A percentile compares a stretch with the other conserved stretches of the same genome.
These are phyloP conservation scores for Osmoderma eremita DNA, from an alignment of 2,888 invertebrate genomes.

Conservation along the genomic window DNA sequence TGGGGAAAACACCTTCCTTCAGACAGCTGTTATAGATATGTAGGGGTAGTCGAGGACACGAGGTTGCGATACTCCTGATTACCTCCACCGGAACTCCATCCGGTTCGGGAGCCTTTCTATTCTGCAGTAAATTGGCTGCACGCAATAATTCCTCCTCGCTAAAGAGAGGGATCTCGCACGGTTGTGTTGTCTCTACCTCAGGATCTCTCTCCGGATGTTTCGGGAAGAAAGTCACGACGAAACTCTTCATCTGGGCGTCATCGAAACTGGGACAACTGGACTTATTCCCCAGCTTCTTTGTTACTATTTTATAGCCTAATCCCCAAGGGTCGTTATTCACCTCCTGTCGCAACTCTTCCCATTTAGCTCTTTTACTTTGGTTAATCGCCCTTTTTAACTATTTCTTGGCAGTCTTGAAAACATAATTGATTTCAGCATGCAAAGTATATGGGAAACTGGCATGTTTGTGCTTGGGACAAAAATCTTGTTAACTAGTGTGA, in stretches of 20 bases:
- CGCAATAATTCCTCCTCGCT: neutral
- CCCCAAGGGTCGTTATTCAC: conserved; percentile 31
- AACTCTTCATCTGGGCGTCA: too few species aligned
- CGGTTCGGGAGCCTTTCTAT: conserved; percentile 24
- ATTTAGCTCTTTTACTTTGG: conserved; percentile 7
- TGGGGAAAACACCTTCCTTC: conserved; percentile 26
- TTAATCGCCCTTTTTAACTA: conserved; percentile 21
- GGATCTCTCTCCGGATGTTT: too few species aligned
- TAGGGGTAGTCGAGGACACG: conserved; percentile 10
- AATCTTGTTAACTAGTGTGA: too few species aligned
- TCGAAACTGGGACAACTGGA: neutral
- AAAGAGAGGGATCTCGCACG: too few species aligned
- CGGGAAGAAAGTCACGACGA: too few species aligned
- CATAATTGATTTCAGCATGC: too few species aligned
- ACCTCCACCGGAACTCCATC: conserved; percentile 29
- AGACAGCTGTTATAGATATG: conserved; percentile 10
- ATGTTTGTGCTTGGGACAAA: too few species aligned
- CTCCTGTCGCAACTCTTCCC: conserved; percentile 20
- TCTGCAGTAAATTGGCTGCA: neutral
- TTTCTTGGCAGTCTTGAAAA: conserved; percentile 12
- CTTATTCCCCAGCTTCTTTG: neutral
- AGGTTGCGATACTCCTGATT: neutral
- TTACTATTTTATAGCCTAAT: conserved; percentile 17
- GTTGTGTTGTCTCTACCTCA: too few species aligned
- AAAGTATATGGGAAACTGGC: too few species aligned